Percentiles rank a stretch among this genome's conserved stretches.
These are phyloP conservation scores for Bathynomus jamesi DNA, from an alignment of 1,140 invertebrate genomes.

Conservation along the genomic window DNA sequence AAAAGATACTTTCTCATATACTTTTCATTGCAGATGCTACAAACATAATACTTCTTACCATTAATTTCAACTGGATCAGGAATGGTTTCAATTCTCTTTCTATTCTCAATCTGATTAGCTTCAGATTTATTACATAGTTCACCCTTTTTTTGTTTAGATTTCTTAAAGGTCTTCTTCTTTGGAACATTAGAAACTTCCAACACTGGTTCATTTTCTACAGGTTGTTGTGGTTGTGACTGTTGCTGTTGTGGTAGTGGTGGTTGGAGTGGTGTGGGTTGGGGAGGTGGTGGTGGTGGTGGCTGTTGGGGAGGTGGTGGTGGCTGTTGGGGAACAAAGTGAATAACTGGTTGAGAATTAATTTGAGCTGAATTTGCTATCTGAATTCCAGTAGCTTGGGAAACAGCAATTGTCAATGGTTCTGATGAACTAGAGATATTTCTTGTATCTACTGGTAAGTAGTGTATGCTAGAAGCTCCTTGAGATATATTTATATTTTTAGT, in stretches of 20 bases:
- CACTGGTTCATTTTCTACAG: background rate
- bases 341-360: background rate
- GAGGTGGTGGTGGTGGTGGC: background rate
- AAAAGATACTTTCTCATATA: constrained; percentile 16
- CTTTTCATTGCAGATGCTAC: background rate
- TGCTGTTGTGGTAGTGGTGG: background rate
- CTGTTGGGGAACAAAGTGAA: background rate
- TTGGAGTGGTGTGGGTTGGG: background rate
- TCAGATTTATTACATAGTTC: background rate
- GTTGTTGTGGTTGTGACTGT: background rate
- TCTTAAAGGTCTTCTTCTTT: background rate
- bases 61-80: background rate
- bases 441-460: background rate
- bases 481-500: background rate
- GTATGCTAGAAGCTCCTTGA: background rate
- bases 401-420: background rate
- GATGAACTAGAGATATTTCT: background rate
- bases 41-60: background rate
- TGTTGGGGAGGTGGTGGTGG: background rate
- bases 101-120: too few relatives aligned
- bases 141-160: background rate
- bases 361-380: background rate
- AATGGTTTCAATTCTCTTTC: too few relatives aligned
- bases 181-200: too few relatives aligned
- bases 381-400: background rate